A percentile compares a stretch with the other conserved stretches of the same genome.
phyloP scores from a whole-genome alignment of 2,113 vertebrate genomes.

The Mustela nigripes region DNA sequence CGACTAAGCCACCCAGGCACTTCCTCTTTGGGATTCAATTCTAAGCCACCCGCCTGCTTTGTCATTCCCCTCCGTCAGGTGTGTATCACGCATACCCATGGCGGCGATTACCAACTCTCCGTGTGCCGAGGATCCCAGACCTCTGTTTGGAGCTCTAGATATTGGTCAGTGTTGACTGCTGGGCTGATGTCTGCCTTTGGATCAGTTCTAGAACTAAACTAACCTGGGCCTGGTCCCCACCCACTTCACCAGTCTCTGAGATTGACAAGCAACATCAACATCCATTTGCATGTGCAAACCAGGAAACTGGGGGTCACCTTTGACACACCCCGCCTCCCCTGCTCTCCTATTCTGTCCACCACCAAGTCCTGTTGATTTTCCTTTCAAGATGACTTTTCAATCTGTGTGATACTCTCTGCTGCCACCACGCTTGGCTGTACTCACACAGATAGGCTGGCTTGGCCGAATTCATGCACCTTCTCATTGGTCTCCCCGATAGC shows the following conservation, averaged over 20 bases:
- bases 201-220: neutral
- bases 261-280: neutral
- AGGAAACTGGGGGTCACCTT: neutral
- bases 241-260: neutral
- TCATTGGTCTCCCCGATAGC: neutral
- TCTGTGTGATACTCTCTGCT: neutral
- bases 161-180: neutral
- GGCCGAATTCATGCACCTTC: neutral
- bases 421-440: neutral
- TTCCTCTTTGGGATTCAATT: neutral
- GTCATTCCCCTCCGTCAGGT: neutral
- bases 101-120: neutral
- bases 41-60: neutral
- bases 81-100: neutral
- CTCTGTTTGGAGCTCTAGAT: neutral
- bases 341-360: too few relatives aligned
- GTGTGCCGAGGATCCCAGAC: neutral
- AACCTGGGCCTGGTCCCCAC: neutral
- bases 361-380: neutral
- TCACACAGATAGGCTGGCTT: neutral
- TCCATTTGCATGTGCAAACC: neutral
- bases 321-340: fast-evolving
- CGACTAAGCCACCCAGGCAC: neutral
- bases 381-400: neutral
- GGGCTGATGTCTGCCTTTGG: neutral